Evolutionary conservation across 2,888 invertebrate species (phyloP).

Genomic region (Tholera decimalis): DNA sequence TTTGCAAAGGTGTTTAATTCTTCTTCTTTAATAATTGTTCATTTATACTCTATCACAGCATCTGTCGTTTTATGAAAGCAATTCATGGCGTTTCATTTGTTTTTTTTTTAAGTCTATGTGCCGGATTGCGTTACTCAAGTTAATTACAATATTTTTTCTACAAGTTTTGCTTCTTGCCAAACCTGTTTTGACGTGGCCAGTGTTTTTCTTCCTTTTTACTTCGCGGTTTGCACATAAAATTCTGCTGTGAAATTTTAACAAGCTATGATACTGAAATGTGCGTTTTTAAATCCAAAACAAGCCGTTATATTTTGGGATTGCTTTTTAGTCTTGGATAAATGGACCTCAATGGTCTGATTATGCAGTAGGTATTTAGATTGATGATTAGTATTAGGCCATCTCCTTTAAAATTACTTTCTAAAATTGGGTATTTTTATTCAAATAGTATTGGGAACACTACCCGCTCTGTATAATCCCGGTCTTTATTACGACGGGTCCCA

Average conservation of each 20-base stretch:
- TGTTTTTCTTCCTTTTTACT: conserved; percentile 17
- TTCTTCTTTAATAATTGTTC: background rate
- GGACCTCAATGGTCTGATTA: background rate
- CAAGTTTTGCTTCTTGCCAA: conserved; percentile 26
- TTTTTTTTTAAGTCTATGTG: conserved; percentile 11
- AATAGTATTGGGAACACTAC: conserved; percentile 46
- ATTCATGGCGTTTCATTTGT: conserved; percentile 18
- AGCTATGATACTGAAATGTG: conserved; percentile 17
- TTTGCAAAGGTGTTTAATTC: background rate
- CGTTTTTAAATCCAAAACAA: background rate
- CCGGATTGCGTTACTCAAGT: conserved; percentile 45
- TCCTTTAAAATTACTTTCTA: conserved; percentile 22
- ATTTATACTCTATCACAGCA: background rate
- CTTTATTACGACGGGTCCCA: conserved; percentile 74
- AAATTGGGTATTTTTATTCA: conserved; percentile 45
- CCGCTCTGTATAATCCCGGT: conserved; percentile 59
- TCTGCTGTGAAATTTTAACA: conserved; percentile 28
- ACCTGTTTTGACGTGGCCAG: conserved; percentile 22
- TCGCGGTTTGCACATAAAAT: conserved; percentile 13
- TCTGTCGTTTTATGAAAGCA: conserved; percentile 7
- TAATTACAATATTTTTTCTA: conserved; percentile 36
- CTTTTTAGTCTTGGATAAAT: background rate
- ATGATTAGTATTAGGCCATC: background rate
- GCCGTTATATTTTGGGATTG: background rate
- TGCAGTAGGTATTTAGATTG: background rate